A percentile compares a stretch with the other conserved stretches of the same genome.
phyloP scores from a whole-genome alignment of 2,888 invertebrate genomes.

The Acanthosoma haemorrhoidale region DNA sequence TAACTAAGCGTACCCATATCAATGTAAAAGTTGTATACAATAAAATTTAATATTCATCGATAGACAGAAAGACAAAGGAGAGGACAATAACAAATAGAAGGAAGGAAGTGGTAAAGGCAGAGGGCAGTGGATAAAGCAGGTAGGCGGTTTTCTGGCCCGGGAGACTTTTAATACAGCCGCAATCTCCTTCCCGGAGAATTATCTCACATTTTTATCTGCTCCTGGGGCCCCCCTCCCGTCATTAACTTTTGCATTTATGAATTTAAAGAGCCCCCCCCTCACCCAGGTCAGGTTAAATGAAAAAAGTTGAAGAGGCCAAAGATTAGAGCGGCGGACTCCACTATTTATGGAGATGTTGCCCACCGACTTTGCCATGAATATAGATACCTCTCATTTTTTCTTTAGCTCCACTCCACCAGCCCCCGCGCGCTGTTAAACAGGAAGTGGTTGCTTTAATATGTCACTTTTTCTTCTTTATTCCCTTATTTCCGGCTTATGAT shows the following conservation, averaged over 20 bases:
- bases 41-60: no score
- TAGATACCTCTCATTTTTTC: constrained; percentile 19
- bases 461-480: not conserved
- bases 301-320: constrained; percentile 25
- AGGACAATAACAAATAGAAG: not conserved
- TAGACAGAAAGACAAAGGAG: no score
- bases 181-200: constrained; percentile 17
- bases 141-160: no score
- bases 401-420: not conserved
- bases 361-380: constrained; percentile 5
- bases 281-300: constrained; percentile 14
- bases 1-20: no score
- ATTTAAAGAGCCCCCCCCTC: constrained; percentile 16
- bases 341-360: constrained; percentile 20
- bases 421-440: not conserved
- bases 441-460: constrained; percentile 8
- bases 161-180: constrained; percentile 16
- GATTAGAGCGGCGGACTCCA: not conserved
- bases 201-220: constrained; percentile 25
- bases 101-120: not conserved
- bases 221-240: not conserved
- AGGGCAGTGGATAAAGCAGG: no score
- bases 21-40: no score
- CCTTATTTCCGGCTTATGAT: constrained; percentile 12
- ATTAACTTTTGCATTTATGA: constrained; percentile 31